phyloP scores from a whole-genome alignment of 2,113 vertebrate species.

The Chitala chitala region DNA sequence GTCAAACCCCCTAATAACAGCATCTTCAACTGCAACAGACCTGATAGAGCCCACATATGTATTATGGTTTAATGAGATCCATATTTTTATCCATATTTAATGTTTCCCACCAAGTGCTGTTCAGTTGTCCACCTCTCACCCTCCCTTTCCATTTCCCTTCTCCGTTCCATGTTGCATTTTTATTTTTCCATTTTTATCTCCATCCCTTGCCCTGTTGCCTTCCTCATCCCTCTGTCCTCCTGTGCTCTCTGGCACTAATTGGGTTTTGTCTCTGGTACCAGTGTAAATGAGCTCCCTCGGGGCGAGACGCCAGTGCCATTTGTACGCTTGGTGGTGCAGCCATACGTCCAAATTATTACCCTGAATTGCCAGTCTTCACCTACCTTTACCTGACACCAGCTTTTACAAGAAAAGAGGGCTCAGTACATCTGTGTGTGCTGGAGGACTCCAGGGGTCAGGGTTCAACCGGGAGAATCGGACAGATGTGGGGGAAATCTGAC shows the following conservation, averaged over 20 bases:
- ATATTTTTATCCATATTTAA: constrained; percentile 7
- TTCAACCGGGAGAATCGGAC: background rate
- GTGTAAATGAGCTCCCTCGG: constrained; percentile 19
- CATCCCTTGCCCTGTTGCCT: background rate
- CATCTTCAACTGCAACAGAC: background rate
- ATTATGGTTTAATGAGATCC: constrained; percentile 3
- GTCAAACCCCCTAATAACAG: background rate
- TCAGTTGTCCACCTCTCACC: background rate
- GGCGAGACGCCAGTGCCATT: background rate
- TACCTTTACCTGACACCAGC: background rate
- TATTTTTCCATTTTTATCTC: background rate
- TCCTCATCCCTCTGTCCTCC: background rate
- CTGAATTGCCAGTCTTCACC: constrained; percentile 2
- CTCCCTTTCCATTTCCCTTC: background rate
- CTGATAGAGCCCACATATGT: background rate
- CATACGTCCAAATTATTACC: constrained; percentile 14
- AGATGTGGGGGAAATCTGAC: background rate
- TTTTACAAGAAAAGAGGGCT: background rate
- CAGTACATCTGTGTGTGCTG: background rate
- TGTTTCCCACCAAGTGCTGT: background rate
- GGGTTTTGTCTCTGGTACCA: constrained; percentile 12
- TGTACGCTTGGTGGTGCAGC: background rate
- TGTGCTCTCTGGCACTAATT: constrained; percentile 4
- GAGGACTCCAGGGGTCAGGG: background rate
- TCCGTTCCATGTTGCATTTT: background rate